Evolutionary conservation across 2,113 vertebrate genomes (phyloP), one percentile per base, ranked within the genome.

Genomic region (Gymnorhina tibicen): DNA sequence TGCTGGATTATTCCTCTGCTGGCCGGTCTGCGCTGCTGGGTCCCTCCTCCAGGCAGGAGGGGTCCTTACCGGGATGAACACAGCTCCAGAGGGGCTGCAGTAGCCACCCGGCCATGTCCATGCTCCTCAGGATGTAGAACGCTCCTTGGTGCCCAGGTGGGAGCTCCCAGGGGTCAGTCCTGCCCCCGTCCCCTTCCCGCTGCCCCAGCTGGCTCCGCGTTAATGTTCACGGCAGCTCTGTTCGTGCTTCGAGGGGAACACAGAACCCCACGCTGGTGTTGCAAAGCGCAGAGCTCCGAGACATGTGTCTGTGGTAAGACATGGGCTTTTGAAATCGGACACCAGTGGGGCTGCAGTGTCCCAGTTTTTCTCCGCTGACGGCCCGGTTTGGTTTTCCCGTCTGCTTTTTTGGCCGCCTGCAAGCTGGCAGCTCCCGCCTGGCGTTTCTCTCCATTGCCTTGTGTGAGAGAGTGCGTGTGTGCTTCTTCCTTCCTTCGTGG

Each of bases 321-420:
- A 75, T 4, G 75, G 82, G 9, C 95, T 85, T 96, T 93, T 97
- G 97, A 96, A 97, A 97, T 76, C 9, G 67, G 94, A 97, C 49
- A 87, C 62, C 66, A 7, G 72, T 17, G 74, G 73, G 93, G 93
- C 94, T 89, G 87, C 94, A 13, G 4, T 79, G 92, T 79, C 95
- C 95, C 96, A 86, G 77, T 92, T 93, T 94, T 87, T 69, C 93
- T 58, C 85, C 3, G 4, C 92, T 78, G 76, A 58, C 49, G 82
- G 88, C 93, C 96, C 89, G 87, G 87, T 94, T 97, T 97, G 97
- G 97, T 96, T 97, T 97, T 95, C 96, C 97, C 76, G 93, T 96
- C 94, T 97, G 92, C 94, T 94, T 87, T 91, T 37, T 64, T 91
- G 95, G 95, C 96, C 18, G 94, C 95, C 94, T 91, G 85, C 69